Evolutionary conservation across 2,797 vertebrate species (phyloP).

Genomic region (Pseudochirops corinnae): DNA sequence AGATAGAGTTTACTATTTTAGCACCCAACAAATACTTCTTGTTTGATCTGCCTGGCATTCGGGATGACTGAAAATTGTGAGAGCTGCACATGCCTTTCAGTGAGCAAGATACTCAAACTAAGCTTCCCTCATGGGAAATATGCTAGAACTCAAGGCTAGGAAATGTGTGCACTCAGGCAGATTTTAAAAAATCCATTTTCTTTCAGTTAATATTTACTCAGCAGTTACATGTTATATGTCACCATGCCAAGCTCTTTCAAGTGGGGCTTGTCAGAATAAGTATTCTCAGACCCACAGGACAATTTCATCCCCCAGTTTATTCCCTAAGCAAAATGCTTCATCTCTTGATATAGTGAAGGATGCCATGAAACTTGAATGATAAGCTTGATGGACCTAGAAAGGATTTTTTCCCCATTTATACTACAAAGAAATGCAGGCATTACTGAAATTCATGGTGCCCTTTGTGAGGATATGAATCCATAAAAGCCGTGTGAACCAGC

Average conservation of each 20-base stretch:
- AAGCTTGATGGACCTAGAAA: not conserved
- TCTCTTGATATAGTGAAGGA: not conserved
- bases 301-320: not conserved
- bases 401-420: not conserved
- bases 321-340: not conserved
- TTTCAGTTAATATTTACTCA: not conserved
- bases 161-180: not conserved
- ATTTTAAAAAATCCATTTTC: not conserved
- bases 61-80: not conserved
- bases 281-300: not conserved
- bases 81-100: not conserved
- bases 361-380: not conserved
- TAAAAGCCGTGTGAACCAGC: not conserved
- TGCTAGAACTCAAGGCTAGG: constrained; percentile 17
- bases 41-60: not conserved
- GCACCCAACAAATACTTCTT: not conserved
- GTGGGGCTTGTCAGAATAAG: not conserved
- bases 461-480: not conserved
- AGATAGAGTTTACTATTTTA: not conserved
- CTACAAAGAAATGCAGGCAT: not conserved
- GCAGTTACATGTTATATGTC: not conserved
- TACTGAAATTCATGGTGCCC: not conserved
- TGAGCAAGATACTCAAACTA: not conserved
- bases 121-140: not conserved
- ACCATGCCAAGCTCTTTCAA: not conserved